Base-by-base conservation (phyloP, 2,888 invertebrate genomes). In the Diplolepis rosae region DNA sequence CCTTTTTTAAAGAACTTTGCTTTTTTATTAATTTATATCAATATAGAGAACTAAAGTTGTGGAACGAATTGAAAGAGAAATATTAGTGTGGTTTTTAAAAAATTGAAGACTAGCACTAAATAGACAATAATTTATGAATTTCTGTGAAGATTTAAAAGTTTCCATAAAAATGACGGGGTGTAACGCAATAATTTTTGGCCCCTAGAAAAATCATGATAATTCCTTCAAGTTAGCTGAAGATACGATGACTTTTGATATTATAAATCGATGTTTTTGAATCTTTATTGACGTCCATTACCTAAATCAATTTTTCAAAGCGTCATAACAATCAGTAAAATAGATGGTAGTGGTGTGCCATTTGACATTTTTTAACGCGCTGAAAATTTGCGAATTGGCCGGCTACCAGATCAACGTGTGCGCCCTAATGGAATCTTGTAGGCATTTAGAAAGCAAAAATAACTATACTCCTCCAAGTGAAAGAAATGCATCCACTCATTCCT, bases 361-460 rank as follows among this genome's bases (percentile, higher is more conserved):
- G 56, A 65, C 30, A 48, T 70, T 72, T 66, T 69, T 71, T 66
- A 51, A 52, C 68, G 65, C 65, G 42, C 65, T 45, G 35, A 61
- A 65, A 70, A 61, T 72, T 61, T 39, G 54, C 27, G 39, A 66
- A 77, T 75, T 77, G 76, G 78, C 73, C 45, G 22, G 22, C 39
- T 48, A 72, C 71, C 75, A 73, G 66, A 56, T 50, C 32, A 50
- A 11, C 32, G 52, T 39, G 32, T 56, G 39, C 45, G 22, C 54
- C 32, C 35, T 50, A 35, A 52, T 61, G 69, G 66, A 69, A 70
- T 66, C 35, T 70, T 18, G 39, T 9, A 35, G 71, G 71, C 69
- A 71, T 66, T 51, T 61, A 48, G 48, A 61, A 72, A 32, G 68
- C 71, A 71, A 75, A 79, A 79, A 79, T 76, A 79, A 74, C 71